Evolutionary conservation across 1,140 invertebrate species (phyloP).

Genomic region (Hylaeus volcanicus): DNA sequence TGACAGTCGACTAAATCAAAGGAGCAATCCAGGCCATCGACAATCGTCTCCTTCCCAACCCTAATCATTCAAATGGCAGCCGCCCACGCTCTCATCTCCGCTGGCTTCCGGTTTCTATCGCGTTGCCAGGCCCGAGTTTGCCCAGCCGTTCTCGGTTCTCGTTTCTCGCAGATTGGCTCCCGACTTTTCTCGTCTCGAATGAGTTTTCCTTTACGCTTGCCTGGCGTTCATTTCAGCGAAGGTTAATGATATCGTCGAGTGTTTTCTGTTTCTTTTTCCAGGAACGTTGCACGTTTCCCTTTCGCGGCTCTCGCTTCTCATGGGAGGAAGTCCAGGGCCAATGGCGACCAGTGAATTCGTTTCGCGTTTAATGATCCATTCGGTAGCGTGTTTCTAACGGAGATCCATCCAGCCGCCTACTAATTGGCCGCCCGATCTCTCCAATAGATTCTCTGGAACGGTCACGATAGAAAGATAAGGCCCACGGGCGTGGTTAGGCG

Average conservation of each 20-base stretch:
- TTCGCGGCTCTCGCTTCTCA: not conserved
- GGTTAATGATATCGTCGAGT: conserved; percentile 14
- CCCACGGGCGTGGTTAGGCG: conserved; percentile 46
- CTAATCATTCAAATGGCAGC: conserved; percentile 5
- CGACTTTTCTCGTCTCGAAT: not conserved
- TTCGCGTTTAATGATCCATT: conserved; percentile 31
- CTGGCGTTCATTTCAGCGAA: too few relatives aligned
- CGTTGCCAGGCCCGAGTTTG: not conserved
- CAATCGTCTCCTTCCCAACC: conserved; percentile 20
- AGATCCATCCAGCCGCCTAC: conserved; percentile 33
- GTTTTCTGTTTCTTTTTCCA: not conserved
- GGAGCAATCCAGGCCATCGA: conserved; percentile 29
- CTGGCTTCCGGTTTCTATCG: not conserved
- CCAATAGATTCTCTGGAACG: conserved; percentile 44
- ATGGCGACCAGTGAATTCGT: not conserved
- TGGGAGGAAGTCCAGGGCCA: too few relatives aligned
- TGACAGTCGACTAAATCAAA: not conserved
- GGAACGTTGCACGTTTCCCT: not conserved
- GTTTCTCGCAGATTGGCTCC: conserved; percentile 10
- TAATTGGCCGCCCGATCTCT: conserved; percentile 48
- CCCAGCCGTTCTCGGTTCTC: not conserved
- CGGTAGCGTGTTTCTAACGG: conserved; percentile 47
- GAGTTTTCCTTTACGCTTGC: not conserved
- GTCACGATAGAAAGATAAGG: conserved; percentile 48
- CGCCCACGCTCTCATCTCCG: conserved; percentile 26